Base-by-base conservation (phyloP, 2,888 invertebrate genomes). In the Helicoverpa assulta region DNA sequence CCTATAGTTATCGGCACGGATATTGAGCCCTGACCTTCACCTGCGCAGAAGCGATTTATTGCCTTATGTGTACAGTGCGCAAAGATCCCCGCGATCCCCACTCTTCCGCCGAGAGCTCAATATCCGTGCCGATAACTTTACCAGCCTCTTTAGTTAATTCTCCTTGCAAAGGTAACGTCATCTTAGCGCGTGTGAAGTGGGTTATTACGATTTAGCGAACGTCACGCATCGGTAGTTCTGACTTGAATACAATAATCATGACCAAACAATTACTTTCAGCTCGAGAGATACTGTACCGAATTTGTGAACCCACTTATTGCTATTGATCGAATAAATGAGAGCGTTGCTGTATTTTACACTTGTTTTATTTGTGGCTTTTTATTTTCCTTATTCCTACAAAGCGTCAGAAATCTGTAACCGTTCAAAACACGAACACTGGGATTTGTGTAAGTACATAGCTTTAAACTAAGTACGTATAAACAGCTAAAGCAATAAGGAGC, bases 281-380 rank as follows among this genome's bases (percentile, higher is more conserved):
- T 58, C 56, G 16, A 53, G 60, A 40, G 18, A 60, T 61, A 14
- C 58, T 73, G 58, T 76, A 60, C 79, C 73, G 60, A 73, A 62
- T 76, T 58, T 40, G 68, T 52, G 54, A 66, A 73, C 55, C 19
- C 33, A 72, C 55, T 73, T 33, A 65, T 73, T 57, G 59, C 56
- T 73, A 70, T 61, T 63, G 60, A 73, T 77, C 58, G 61, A 81
- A 80, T 81, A 74, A 74, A 82, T 77, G 21, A 77, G 67, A 82
- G 70, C 74, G 54, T 78, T 76, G 61, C 57, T 63, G 76, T 26
- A 70, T 78, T 78, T 61, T 73, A 58, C 65, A 67, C 76, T 70
- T 0, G 6, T 1, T 55, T 16, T 33, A 21, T 52, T 70, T 56
- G 5, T 50, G 8, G 50, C n/a, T 50, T 18, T 26, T 18, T n/a